Base-by-base conservation (phyloP, 2,888 invertebrate species). In the Cynaeus angustus region DNA sequence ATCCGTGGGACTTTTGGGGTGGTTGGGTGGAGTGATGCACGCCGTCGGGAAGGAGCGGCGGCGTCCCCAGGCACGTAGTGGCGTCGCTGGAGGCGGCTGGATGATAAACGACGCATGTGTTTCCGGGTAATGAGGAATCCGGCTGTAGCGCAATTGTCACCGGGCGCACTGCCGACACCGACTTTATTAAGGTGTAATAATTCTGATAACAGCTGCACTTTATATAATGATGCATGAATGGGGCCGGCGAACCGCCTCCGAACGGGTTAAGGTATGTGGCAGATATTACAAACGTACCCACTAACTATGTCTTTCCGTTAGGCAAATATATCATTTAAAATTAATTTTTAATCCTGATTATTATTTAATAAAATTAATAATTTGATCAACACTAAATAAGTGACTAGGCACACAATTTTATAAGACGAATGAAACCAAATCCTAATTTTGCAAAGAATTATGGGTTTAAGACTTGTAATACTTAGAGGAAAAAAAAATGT, bases 151-250 rank as follows among this genome's bases (percentile, higher is more conserved):
- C 80, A 81, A 81, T 81, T 81, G 81, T 81, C 80, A 79, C 78
- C 75, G 77, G 73, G 74, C 70, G 72, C 71, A 69, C 68, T 65
- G 64, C 64, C 67, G 78, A 80, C 79, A 59, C 59, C 75, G 78
- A 80, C 79, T 81, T 81, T 82, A 81, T 81, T 82, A 82, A 82
- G 80, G 80, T 81, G 79, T 80, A 82, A 82, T 81, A 81, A 81
- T 77, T 82, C 78, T 80, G 80, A 81, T 81, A 82, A 82, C 82
- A 82, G 82, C 81, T 82, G 82, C 81, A 79, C 78, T 79, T 78
- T 79, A 77, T 79, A 76, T 77, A 79, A 80, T 80, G 80, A 80
- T 80, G 78, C 78, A 80, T 80, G 79, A 74, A 77, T 26, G 41
- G 41, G 1, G 58, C 16, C 37, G 43, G 38, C 59, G 59, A 59